These are phyloP conservation scores for Ichneumon xanthorius DNA, from an alignment of 2,888 invertebrate genomes.

Conservation along the genomic window DNA sequence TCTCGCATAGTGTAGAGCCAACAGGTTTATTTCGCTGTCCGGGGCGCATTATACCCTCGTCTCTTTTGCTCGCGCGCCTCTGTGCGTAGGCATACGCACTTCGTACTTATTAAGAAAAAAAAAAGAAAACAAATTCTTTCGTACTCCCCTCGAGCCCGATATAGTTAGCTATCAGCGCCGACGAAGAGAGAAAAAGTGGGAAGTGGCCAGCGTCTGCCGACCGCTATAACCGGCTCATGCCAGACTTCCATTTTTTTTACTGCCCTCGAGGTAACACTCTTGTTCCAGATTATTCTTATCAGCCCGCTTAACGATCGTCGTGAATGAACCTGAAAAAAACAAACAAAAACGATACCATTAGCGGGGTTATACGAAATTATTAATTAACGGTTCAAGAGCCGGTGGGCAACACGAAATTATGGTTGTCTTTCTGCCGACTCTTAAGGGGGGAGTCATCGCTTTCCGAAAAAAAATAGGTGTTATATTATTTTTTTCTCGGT, in stretches of 20 bases:
- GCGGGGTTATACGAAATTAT: neutral
- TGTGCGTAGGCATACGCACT: neutral
- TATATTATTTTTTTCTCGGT: too few relatives aligned
- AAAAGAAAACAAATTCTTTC: neutral
- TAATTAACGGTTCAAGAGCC: too few relatives aligned
- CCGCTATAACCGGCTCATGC: constrained; percentile 31
- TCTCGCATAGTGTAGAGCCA: constrained; percentile 26
- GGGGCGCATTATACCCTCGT: constrained; percentile 31
- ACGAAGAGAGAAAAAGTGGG: constrained; percentile 18
- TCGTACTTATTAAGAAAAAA: constrained; percentile 35
- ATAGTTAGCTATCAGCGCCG: constrained; percentile 13
- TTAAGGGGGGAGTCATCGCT: too few relatives aligned
- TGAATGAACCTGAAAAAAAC: neutral
- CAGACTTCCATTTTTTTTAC: constrained; percentile 18
- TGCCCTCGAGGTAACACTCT: constrained; percentile 25
- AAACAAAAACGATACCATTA: neutral
- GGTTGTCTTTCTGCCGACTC: too few relatives aligned
- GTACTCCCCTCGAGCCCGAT: constrained; percentile 1
- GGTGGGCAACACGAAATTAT: too few relatives aligned
- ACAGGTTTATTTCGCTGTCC: constrained; percentile 56
- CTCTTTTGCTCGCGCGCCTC: constrained; percentile 1
- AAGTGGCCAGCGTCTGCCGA: constrained; percentile 12
- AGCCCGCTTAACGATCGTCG: neutral
- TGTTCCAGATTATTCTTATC: constrained; percentile 10
- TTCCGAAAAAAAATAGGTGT: too few relatives aligned